Evolutionary conservation across 2,113 vertebrate genomes (phyloP).

Genomic region (Sclerurus mexicanus): DNA sequence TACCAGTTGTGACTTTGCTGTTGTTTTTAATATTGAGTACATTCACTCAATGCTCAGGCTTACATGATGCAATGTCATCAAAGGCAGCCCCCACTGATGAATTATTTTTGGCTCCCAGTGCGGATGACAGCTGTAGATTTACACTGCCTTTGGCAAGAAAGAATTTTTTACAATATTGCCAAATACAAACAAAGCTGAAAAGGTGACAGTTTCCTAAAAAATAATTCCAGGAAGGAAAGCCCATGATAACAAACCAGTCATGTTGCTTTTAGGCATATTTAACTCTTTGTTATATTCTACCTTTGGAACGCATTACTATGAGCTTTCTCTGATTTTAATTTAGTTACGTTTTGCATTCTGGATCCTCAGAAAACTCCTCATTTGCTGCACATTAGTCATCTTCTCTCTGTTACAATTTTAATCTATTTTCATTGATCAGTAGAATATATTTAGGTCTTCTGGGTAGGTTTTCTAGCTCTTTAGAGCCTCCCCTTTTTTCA

Average conservation of each 20-base stretch:
- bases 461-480: neutral
- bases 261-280: neutral
- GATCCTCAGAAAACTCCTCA: neutral
- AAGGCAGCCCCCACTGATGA: neutral
- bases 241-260: neutral
- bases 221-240: slow-evolving; percentile 63
- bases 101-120: neutral
- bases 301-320: neutral
- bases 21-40: neutral
- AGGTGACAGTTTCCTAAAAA: slow-evolving; percentile 48
- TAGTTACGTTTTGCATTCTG: neutral
- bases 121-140: slow-evolving; percentile 29
- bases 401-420: neutral
- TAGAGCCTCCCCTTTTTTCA: neutral
- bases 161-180: neutral
- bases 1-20: neutral
- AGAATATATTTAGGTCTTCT: neutral
- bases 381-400: neutral
- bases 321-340: neutral
- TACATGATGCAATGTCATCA: neutral
- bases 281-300: neutral
- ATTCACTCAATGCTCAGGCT: neutral
- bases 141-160: slow-evolving; percentile 1
- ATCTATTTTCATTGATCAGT: neutral
- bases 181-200: slow-evolving; percentile 50